Percentiles rank a stretch among this genome's conserved stretches.
These are phyloP conservation scores for Holothuria leucospilota DNA, from an alignment of 53 echinoderm and acorn worm species.

Conservation along the genomic window DNA sequence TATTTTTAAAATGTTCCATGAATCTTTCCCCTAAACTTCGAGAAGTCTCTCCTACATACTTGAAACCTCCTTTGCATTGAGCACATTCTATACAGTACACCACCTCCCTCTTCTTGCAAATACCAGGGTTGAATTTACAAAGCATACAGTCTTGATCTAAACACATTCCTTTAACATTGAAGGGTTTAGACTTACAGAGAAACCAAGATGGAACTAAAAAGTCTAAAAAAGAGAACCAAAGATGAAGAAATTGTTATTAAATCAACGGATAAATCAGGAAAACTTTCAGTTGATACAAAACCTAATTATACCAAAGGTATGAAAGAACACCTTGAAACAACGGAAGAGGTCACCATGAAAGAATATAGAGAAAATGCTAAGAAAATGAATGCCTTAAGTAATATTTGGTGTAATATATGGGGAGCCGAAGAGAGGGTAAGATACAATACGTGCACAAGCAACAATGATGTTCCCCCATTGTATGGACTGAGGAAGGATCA, in stretches of 20 bases:
- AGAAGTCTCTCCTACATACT: too few species aligned
- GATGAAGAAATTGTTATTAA: conserved; percentile 2
- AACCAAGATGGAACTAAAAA: not conserved
- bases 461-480: conserved; percentile 49
- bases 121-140: too few species aligned
- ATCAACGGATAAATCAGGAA: conserved; percentile 31
- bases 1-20: too few species aligned
- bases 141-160: too few species aligned
- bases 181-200: not conserved
- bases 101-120: too few species aligned
- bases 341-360: not conserved
- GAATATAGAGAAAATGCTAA: conserved; percentile 27
- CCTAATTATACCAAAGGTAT: conserved; percentile 9
- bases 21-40: too few species aligned
- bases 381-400: too few species aligned
- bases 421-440: conserved; percentile 18
- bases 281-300: conserved; percentile 1
- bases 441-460: conserved; percentile 5
- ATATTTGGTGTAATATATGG: too few species aligned
- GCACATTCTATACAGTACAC: too few species aligned
- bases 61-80: too few species aligned
- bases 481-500: too few species aligned
- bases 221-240: not conserved
- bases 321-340: conserved; percentile 23
- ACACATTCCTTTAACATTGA: too few species aligned